phyloP scores from a whole-genome alignment of 92 coral and sea anemone genomes.

The Zoanthus solanderi region DNA sequence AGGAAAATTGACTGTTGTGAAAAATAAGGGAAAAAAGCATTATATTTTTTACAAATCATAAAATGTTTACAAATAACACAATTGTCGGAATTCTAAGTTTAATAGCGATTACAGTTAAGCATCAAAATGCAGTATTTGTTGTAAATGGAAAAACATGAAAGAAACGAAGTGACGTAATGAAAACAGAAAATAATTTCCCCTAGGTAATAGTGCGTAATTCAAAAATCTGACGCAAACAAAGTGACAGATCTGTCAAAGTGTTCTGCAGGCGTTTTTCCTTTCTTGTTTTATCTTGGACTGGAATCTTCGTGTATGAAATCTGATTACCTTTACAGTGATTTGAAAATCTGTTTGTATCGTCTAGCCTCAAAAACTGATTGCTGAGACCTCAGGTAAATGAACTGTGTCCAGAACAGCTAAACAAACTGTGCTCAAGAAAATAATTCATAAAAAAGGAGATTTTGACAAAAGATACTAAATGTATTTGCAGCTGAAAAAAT shows the following conservation, averaged over 20 bases:
- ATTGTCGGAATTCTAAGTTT: background rate
- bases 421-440: no score
- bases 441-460: no score
- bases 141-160: background rate
- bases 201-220: no score
- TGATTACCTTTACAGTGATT: no score
- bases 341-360: no score
- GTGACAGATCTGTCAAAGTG: slow-evolving; percentile 3
- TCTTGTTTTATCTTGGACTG: background rate
- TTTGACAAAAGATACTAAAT: no score
- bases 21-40: background rate
- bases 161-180: background rate
- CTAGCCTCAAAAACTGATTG: no score
- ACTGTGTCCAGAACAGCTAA: no score
- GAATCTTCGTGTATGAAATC: no score
- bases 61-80: background rate
- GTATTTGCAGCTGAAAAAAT: no score
- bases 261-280: background rate
- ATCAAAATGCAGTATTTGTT: background rate
- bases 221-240: background rate
- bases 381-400: no score
- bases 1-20: background rate
- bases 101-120: background rate
- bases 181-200: background rate
- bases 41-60: background rate